Base-by-base conservation (phyloP, 2,797 vertebrate genomes). In the Momotus momota region DNA sequence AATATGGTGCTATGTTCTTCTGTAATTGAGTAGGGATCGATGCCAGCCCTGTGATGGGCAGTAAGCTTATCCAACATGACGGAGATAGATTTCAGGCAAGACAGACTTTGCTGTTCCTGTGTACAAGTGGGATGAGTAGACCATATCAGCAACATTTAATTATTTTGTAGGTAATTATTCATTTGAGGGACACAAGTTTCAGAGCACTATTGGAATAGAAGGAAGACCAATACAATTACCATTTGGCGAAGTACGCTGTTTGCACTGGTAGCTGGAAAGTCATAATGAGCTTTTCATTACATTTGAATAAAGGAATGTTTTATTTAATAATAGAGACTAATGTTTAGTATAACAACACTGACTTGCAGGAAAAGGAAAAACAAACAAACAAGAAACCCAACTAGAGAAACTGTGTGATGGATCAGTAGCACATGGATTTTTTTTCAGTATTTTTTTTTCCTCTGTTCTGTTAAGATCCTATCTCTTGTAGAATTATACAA, bases 11-110 rank as follows among this genome's bases (percentile, higher is more conserved):
- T 97, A 86, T 98, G 97, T 98, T 98, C 93, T 96, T 97, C 89
- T 95, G 93, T 98, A 98, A 98, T 98, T 98, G 97, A 98, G 95
- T 90, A 96, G 97, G 97, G 97, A 97, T 98, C 66, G 88, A 98
- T 98, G 98, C 98, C 98, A 98, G 96, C 83, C 43, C 86, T 93
- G 97, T 99, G 98, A 99, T 98, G 98, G 98, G 98, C 98, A 97
- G 97, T 97, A 97, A 98, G 98, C 98, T 99, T 98, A 99, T 99
- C 97, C 97, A 97, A 98, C 97, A 97, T 98, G 99, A 99, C 97
- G 92, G 98, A 99, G 98, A 99, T 98, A 98, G 98, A 99, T 99
- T 99, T 99, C 98, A 97, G 97, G 97, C 98, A 98, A 98, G 98
- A 98, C 97, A 98, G 97, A 97, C 96, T 98, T 97, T 97, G 97